Conservation (phyloP, 2,888 invertebrate species). For the Neoaliturus tenellus region DNA sequence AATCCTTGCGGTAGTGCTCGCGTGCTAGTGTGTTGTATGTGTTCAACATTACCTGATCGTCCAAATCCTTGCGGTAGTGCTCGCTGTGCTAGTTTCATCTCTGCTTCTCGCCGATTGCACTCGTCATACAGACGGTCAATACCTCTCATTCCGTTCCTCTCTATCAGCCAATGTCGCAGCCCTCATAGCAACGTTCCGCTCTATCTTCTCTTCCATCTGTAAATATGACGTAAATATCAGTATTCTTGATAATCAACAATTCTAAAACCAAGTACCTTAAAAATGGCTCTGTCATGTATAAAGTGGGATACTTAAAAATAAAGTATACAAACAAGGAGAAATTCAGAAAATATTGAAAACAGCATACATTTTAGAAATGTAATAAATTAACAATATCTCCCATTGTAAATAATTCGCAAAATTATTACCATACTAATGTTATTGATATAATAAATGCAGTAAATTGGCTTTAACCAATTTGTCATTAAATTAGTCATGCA, state of each 20-base stretch:
- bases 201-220: slow-evolving; percentile 33
- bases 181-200: not conserved
- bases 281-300: too few species aligned
- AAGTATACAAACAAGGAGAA: not conserved
- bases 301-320: not conserved
- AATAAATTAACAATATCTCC: too few species aligned
- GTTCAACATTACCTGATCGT: slow-evolving; percentile 24
- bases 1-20: too few species aligned
- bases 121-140: slow-evolving; percentile 9
- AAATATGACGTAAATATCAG: not conserved
- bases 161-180: slow-evolving; percentile 1
- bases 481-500: too few species aligned
- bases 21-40: too few species aligned
- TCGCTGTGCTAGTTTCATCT: not conserved
- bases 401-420: too few species aligned
- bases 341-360: too few species aligned
- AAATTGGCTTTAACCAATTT: too few species aligned
- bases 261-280: too few species aligned
- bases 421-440: too few species aligned
- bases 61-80: slow-evolving; percentile 27
- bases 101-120: not conserved
- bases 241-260: not conserved
- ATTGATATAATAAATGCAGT: too few species aligned
- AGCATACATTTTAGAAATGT: too few species aligned
- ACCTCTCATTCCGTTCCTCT: not conserved